These are phyloP conservation scores for Anoplolepis gracilipes DNA, from an alignment of 1,140 invertebrate species.

Conservation along the genomic window DNA sequence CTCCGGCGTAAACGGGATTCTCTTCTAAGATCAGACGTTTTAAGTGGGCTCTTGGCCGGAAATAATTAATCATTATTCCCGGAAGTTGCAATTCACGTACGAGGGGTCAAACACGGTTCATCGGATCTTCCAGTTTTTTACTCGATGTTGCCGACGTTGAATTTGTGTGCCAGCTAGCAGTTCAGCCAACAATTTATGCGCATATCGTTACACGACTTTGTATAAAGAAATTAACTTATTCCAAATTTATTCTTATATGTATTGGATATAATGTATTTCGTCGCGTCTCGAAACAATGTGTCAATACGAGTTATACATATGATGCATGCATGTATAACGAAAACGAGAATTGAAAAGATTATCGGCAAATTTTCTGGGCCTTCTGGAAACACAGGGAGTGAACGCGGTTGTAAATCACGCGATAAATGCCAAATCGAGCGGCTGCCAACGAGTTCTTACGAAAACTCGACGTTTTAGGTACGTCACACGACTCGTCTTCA, in stretches of 20 bases:
- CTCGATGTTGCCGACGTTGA: background rate
- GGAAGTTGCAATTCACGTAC: conserved; percentile 48
- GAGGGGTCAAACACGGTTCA: conserved; percentile 31
- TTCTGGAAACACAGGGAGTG: conserved; percentile 41
- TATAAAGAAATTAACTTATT: conserved; percentile 39
- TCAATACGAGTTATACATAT: background rate
- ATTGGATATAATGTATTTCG: background rate
- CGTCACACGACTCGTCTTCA: background rate
- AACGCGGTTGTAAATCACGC: conserved; percentile 60
- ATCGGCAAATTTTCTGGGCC: background rate
- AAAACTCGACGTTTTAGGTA: conserved; percentile 37
- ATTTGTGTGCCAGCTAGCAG: background rate
- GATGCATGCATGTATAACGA: background rate
- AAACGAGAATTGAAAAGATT: conserved; percentile 1
- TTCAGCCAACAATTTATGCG: conserved; percentile 28
- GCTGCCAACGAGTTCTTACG: conserved; percentile 36
- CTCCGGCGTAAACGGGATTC: conserved; percentile 11
- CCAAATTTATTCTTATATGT: background rate
- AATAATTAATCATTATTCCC: conserved; percentile 71
- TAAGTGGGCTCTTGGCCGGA: conserved; percentile 61
- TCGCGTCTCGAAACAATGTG: background rate
- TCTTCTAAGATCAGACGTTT: conserved; percentile 39
- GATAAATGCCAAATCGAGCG: conserved; percentile 61
- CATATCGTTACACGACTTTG: background rate
- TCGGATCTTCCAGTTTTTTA: conserved; percentile 41